Percentiles rank a stretch among this genome's conserved stretches.
These are phyloP conservation scores for Amaurobius ferox DNA, from an alignment of 2,888 invertebrate species.

Conservation along the genomic window DNA sequence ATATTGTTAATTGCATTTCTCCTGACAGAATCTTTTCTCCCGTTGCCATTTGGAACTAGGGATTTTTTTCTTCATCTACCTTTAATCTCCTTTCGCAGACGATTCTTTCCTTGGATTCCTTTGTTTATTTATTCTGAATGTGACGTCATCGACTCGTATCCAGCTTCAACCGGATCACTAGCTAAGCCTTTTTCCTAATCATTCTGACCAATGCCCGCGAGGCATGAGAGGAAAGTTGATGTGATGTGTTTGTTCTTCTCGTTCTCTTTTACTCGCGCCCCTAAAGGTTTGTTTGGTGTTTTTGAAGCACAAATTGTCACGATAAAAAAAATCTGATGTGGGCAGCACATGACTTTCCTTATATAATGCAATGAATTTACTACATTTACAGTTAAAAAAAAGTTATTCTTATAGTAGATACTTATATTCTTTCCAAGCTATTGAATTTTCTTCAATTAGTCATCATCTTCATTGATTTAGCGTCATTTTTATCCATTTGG, in stretches of 20 bases:
- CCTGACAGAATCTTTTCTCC: constrained; percentile 1
- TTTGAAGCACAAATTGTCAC: too few relatives aligned
- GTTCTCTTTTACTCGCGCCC: background rate
- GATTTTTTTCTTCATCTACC: background rate
- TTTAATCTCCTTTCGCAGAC: constrained; percentile 1
- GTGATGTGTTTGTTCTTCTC: background rate
- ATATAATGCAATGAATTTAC: too few relatives aligned
- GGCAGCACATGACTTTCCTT: too few relatives aligned
- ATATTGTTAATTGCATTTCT: background rate
- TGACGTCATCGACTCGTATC: background rate
- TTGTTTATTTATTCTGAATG: constrained; percentile 1
- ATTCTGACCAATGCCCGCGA: background rate
- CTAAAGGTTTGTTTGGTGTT: too few relatives aligned
- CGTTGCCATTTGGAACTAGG: background rate
- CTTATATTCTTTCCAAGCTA: too few relatives aligned
- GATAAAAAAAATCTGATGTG: too few relatives aligned
- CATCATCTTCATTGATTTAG: too few relatives aligned
- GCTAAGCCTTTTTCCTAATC: constrained; percentile 8
- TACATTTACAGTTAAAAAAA: too few relatives aligned
- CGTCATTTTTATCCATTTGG: too few relatives aligned
- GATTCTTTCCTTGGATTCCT: background rate
- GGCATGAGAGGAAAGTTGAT: constrained; percentile 5
- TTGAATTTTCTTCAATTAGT: too few relatives aligned
- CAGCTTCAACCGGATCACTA: background rate
- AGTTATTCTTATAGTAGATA: too few relatives aligned